Evolutionary conservation across 2,113 vertebrate genomes (phyloP).

Genomic region (Carassius auratus): DNA sequence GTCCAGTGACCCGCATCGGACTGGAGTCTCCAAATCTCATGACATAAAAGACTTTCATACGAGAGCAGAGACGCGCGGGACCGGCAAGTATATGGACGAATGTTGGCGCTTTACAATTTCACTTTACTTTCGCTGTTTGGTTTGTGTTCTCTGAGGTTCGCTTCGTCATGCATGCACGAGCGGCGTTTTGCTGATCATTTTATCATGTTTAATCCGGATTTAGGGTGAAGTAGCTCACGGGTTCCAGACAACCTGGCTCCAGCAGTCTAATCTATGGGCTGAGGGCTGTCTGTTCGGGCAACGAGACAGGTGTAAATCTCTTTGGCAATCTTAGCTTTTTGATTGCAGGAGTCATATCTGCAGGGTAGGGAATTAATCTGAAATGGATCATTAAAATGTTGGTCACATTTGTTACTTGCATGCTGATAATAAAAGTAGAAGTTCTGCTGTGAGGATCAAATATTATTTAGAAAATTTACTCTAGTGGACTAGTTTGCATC

Average conservation of each 20-base stretch:
- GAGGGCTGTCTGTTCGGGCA: conserved; percentile 77
- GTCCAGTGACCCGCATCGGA: conserved; percentile 67
- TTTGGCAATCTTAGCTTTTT: conserved; percentile 79
- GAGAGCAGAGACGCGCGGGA: conserved; percentile 33
- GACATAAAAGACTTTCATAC: conserved; percentile 80
- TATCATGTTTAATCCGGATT: conserved; percentile 78
- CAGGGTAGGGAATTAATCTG: conserved; percentile 67
- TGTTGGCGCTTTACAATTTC: conserved; percentile 13
- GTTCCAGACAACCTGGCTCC: conserved; percentile 94
- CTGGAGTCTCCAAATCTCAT: conserved; percentile 61
- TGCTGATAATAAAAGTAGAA: conserved; percentile 19
- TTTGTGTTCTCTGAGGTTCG: conserved; percentile 53
- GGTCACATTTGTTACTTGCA: conserved; percentile 49
- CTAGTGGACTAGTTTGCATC: neutral
- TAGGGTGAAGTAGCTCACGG: conserved; percentile 67
- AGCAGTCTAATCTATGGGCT: conserved; percentile 91
- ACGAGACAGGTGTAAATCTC: conserved; percentile 96
- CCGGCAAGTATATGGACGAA: conserved; percentile 30
- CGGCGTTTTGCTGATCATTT: conserved; percentile 58
- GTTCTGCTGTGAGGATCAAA: neutral
- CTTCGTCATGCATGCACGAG: conserved; percentile 66
- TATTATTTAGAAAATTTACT: neutral
- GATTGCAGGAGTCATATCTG: conserved; percentile 80
- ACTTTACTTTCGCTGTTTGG: conserved; percentile 48
- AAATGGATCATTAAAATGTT: conserved; percentile 9